Evolutionary conservation across 2,113 vertebrate genomes (phyloP).

Genomic region (Brachirus orientalis): DNA sequence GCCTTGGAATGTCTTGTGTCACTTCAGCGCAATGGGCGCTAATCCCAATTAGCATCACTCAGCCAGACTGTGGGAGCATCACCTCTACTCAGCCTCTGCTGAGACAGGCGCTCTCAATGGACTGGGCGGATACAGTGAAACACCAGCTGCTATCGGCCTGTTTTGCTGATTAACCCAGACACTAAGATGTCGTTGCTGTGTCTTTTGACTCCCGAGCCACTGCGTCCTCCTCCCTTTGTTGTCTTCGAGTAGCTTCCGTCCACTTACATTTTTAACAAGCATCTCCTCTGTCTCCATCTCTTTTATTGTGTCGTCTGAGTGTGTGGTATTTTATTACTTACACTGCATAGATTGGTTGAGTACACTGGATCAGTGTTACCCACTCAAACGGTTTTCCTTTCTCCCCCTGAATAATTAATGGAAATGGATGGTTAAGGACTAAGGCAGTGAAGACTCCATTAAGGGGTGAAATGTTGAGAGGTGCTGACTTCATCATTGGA

Average conservation of each 20-base stretch:
- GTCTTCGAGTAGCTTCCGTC: conserved; percentile 71
- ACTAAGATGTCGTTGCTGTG: conserved; percentile 74
- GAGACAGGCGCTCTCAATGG: conserved; percentile 71
- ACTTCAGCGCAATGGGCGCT: conserved; percentile 67
- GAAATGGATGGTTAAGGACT: conserved; percentile 81
- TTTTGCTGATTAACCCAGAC: conserved; percentile 77
- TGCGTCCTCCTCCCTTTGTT: conserved; percentile 55
- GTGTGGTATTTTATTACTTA: conserved; percentile 81
- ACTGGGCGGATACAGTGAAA: conserved; percentile 58
- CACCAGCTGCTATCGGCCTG: conserved; percentile 76
- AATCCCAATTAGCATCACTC: conserved; percentile 77
- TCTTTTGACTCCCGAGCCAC: conserved; percentile 70
- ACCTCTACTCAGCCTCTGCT: conserved; percentile 69
- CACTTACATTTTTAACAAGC: conserved; percentile 83
- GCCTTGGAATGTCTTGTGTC: conserved; percentile 65
- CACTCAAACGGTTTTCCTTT: conserved; percentile 82
- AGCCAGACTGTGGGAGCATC: conserved; percentile 62
- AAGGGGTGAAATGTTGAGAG: conserved; percentile 75
- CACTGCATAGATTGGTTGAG: conserved; percentile 82
- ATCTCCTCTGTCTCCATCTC: conserved; percentile 79
- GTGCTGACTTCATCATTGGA: conserved; percentile 79
- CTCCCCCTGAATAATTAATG: conserved; percentile 79
- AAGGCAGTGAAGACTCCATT: conserved; percentile 79
- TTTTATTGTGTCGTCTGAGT: conserved; percentile 82
- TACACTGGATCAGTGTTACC: conserved; percentile 81